These are phyloP conservation scores for Aradus depressus DNA, from an alignment of 2,888 invertebrate species.

Conservation along the genomic window DNA sequence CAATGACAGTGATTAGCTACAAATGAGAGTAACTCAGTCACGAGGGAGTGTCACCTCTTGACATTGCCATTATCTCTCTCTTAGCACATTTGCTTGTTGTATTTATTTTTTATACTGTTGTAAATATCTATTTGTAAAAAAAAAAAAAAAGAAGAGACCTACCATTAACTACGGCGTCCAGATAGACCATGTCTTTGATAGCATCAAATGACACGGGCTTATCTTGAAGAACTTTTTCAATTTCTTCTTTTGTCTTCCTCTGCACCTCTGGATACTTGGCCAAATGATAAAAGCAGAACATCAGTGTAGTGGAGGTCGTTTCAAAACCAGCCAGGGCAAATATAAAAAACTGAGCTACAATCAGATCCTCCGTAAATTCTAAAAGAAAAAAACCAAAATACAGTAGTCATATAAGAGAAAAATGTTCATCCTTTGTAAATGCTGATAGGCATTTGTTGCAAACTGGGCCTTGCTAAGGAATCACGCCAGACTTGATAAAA, in stretches of 20 bases:
- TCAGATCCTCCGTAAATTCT: constrained; percentile 10
- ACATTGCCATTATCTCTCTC: too few relatives aligned
- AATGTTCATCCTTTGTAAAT: too few relatives aligned
- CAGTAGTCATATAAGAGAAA: background rate
- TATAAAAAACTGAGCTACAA: constrained; percentile 10
- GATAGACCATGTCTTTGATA: constrained; percentile 1
- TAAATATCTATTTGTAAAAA: too few relatives aligned
- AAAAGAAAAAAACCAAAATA: background rate
- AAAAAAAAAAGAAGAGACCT: too few relatives aligned
- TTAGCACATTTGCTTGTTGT: too few relatives aligned
- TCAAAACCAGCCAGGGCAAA: constrained; percentile 11
- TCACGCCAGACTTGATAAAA: too few relatives aligned
- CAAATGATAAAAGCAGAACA: background rate
- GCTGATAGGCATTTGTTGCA: too few relatives aligned
- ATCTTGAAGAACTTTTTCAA: background rate
- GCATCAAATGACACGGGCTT: constrained; percentile 1
- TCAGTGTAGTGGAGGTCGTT: constrained; percentile 7
- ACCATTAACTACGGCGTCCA: constrained; percentile 11
- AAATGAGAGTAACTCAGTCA: too few relatives aligned
- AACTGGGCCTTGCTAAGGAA: too few relatives aligned
- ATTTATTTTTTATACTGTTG: too few relatives aligned
- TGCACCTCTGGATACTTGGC: constrained; percentile 6
- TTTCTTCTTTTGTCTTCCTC: background rate
- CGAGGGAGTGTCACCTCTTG: too few relatives aligned
- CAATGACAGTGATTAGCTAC: too few relatives aligned